Evolutionary conservation across 2,888 invertebrate genomes (phyloP), one percentile per base, ranked within the genome.

Genomic region (Lordiphosa fenestrarum): DNA sequence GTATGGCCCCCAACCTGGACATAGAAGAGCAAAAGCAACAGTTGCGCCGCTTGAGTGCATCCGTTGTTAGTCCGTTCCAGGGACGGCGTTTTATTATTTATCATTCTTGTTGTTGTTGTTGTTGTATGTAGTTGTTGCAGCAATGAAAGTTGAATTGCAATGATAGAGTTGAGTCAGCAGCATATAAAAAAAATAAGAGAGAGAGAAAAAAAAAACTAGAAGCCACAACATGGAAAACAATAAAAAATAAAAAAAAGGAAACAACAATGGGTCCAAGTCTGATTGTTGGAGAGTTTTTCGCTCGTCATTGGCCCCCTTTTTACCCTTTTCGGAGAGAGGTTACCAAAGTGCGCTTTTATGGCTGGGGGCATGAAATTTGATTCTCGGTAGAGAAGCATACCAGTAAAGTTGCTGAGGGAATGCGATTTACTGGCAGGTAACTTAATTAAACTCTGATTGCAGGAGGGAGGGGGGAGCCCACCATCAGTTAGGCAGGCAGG

Each of bases 331-430:
- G 35, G 39, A 51, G 39, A 51, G 50, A 58, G 66, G 70, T 70
- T 68, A 72, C 41, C 76, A 68, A 64, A 77, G 64, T 63, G 71
- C 73, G 66, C 42, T 53, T 44, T 57, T 62, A 65, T 63, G 41
- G 37, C 51, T 19, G 51, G 54, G 53, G 56, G 53, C 75, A 76
- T 76, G 82, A 80, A 82, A 80, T 80, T 75, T 82, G 80, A 82
- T 80, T 80, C 82, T 82, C 61, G 80, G 82, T 78, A 80, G 75
- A 82, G 75, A 73, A 19, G 75, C 51, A 64, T 60, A 64, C 61
- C 62, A 51, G 57, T 63, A 71, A 71, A 69, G 67, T 66, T 74
- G 25, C 25, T 25, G 25, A 25, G 25, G 25, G 72, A 69, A 78
- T 72, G 30, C 30, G 9, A 30, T 60, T 69, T 71, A 72, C 69